Conservation (phyloP, 2,888 invertebrate genomes). For the Sphaerophoria taeniata region DNA sequence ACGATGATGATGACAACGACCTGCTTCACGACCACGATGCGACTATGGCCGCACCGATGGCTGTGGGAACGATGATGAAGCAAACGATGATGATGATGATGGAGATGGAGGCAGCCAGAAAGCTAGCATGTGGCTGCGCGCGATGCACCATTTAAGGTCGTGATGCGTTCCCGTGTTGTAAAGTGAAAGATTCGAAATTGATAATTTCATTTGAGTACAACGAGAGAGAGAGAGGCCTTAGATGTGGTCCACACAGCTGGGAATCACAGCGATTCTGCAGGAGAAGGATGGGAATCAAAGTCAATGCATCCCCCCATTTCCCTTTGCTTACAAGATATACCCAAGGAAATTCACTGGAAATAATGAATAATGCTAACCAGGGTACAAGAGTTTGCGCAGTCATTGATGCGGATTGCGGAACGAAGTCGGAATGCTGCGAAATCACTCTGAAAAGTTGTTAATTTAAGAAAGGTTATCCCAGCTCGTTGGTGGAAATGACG, state of each 20-base stretch:
- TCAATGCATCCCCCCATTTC: neutral
- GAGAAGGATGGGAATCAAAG: slow-evolving; percentile 37
- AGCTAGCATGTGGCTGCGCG: slow-evolving; percentile 66
- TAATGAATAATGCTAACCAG: slow-evolving; percentile 74
- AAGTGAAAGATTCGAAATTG: slow-evolving; percentile 77
- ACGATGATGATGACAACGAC: slow-evolving; percentile 45
- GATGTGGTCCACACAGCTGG: slow-evolving; percentile 45
- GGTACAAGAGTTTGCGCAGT: slow-evolving; percentile 33
- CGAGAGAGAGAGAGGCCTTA: slow-evolving; percentile 36
- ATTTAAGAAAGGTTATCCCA: slow-evolving; percentile 24
- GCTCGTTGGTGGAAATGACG: slow-evolving; percentile 1
- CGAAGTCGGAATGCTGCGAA: slow-evolving; percentile 31
- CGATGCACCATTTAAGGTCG: slow-evolving; percentile 75
- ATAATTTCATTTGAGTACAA: slow-evolving; percentile 74
- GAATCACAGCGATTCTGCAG: neutral
- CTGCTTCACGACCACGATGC: slow-evolving; percentile 17
- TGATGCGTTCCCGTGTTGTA: slow-evolving; percentile 78
- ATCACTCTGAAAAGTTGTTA: slow-evolving; percentile 33
- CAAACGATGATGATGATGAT: slow-evolving; percentile 54
- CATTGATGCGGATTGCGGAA: slow-evolving; percentile 20
- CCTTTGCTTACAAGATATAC: slow-evolving; percentile 15
- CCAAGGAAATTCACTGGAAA: slow-evolving; percentile 63
- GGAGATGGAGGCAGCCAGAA: slow-evolving; percentile 38
- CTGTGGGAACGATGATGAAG: slow-evolving; percentile 68
- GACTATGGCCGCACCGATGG: neutral